These are phyloP conservation scores for Nothura maculosa DNA, from an alignment of 2,797 vertebrate genomes.

Conservation along the genomic window DNA sequence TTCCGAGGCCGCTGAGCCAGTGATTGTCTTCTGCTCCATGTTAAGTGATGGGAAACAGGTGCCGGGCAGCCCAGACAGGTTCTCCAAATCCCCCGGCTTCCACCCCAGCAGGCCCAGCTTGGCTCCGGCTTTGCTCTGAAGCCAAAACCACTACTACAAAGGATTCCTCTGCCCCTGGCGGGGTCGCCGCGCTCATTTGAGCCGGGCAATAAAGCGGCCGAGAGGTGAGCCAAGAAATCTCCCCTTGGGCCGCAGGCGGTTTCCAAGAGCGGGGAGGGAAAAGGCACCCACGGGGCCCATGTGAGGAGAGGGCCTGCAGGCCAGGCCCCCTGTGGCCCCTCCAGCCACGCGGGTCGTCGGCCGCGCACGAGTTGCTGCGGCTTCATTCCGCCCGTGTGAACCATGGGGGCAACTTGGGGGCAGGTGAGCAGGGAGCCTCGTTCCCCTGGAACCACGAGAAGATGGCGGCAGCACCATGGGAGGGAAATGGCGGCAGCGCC, in stretches of 20 bases:
- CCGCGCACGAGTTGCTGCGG: not conserved
- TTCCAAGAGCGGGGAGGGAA: not conserved
- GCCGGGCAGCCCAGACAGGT: slow-evolving; percentile 58
- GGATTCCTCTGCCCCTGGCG: slow-evolving; percentile 38
- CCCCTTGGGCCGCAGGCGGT: not conserved
- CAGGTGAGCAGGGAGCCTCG: not conserved
- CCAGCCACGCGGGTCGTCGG: not conserved
- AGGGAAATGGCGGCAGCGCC: not conserved
- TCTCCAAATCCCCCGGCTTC: slow-evolving; percentile 64
- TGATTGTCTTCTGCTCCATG: slow-evolving; percentile 59
- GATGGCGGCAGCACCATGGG: not conserved
- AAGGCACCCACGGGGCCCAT: not conserved
- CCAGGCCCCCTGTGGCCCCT: not conserved
- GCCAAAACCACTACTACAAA: slow-evolving; percentile 66
- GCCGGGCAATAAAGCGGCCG: slow-evolving; percentile 26
- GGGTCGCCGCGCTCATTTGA: slow-evolving; percentile 50
- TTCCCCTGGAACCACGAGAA: too few species aligned
- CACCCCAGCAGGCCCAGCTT: not conserved
- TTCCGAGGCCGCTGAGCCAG: slow-evolving; percentile 61
- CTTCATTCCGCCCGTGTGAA: slow-evolving; percentile 56
- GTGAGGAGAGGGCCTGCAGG: too few species aligned
- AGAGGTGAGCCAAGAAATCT: not conserved
- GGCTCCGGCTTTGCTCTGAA: slow-evolving; percentile 51
- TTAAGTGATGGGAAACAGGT: slow-evolving; percentile 70
- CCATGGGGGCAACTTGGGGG: too few species aligned